Percentiles rank a stretch among this genome's conserved stretches.
phyloP scores from a whole-genome alignment of 2,888 invertebrate species.

The Pegoplata infirma region DNA sequence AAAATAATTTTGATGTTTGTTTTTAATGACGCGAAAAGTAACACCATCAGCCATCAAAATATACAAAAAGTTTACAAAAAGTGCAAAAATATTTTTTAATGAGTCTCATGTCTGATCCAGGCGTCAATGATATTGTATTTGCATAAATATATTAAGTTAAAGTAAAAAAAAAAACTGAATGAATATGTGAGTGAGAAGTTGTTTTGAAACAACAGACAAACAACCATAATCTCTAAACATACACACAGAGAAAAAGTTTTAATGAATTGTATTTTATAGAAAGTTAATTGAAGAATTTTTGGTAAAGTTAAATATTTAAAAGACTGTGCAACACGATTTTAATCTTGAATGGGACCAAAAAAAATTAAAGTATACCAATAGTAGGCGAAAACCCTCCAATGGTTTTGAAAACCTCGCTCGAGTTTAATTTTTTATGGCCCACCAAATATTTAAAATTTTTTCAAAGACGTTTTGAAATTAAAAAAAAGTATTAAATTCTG shows the following conservation, averaged over 20 bases:
- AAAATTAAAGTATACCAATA: too few species aligned
- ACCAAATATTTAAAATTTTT: too few species aligned
- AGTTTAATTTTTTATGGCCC: too few species aligned
- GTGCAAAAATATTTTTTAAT: constrained; percentile 34
- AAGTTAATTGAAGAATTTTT: background rate
- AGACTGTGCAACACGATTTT: background rate
- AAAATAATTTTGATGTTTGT: constrained; percentile 31
- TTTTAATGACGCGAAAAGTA: constrained; percentile 40
- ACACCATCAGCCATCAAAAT: constrained; percentile 25
- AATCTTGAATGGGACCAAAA: too few species aligned
- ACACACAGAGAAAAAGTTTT: too few species aligned
- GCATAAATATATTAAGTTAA: constrained; percentile 21
- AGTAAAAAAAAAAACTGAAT: background rate
- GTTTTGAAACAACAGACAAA: background rate
- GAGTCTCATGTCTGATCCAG: constrained; percentile 46
- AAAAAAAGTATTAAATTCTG: too few species aligned
- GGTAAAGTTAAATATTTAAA: background rate
- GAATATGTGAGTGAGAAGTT: background rate
- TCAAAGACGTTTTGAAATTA: too few species aligned
- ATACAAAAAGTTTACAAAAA: background rate
- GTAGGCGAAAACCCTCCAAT: too few species aligned
- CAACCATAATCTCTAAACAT: background rate
- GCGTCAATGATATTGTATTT: constrained; percentile 36
- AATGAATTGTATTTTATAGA: background rate
- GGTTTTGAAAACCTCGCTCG: too few species aligned